These are phyloP conservation scores for Acanthis flammea DNA, from an alignment of 2,797 vertebrate genomes.

Conservation along the genomic window DNA sequence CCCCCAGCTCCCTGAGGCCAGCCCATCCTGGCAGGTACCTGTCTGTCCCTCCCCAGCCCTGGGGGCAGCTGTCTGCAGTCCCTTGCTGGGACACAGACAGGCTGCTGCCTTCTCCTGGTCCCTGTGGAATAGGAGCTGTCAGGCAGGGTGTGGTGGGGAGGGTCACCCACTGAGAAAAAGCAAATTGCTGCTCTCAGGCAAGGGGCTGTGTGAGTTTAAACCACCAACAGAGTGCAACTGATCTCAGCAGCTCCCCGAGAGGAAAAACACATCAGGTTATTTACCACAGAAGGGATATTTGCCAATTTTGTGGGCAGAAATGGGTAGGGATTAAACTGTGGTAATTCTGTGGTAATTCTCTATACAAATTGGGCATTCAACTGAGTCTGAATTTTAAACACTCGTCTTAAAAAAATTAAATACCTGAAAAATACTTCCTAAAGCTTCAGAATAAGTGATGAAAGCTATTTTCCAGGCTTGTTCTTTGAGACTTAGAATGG, in stretches of 20 bases:
- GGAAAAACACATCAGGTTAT: background rate
- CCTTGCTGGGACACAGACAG: background rate
- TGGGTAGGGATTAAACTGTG: background rate
- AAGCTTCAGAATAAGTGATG: background rate
- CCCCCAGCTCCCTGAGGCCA: background rate
- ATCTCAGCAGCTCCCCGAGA: background rate
- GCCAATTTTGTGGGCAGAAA: background rate
- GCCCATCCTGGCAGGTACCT: background rate
- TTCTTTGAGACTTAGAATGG: background rate
- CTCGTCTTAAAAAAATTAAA: background rate
- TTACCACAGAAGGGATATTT: background rate
- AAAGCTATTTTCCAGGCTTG: background rate
- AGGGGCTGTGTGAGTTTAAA: background rate
- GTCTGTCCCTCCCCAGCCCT: background rate
- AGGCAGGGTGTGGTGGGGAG: background rate
- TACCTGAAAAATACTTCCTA: background rate
- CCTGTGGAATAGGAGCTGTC: background rate
- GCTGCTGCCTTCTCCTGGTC: background rate
- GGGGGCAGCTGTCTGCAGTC: constrained; percentile 8
- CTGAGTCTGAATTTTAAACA: background rate
- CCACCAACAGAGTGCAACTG: background rate
- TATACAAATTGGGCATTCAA: background rate
- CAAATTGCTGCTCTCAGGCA: background rate
- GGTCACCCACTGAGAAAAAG: background rate
- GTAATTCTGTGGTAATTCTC: constrained; percentile 13